Evolutionary conservation across 2,797 vertebrate species (phyloP).

Genomic region (Telmatherina bonti): DNA sequence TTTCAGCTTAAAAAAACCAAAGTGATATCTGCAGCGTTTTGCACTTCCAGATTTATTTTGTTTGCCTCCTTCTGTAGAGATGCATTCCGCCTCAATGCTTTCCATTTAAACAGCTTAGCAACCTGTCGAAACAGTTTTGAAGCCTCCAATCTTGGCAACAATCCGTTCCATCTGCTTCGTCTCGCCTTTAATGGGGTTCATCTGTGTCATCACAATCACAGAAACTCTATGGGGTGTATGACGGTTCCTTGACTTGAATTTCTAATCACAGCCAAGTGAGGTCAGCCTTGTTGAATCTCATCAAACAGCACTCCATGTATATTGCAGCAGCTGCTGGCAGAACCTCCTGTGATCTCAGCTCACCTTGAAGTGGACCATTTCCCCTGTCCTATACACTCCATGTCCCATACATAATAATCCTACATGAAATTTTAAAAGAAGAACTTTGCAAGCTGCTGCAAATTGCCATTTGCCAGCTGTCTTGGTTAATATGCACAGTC

Average conservation of each 20-base stretch:
- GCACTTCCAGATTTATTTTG: slow-evolving; percentile 33
- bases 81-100: slow-evolving; percentile 33
- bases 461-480: slow-evolving; percentile 72
- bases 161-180: slow-evolving; percentile 53
- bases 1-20: slow-evolving; percentile 17
- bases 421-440: slow-evolving; percentile 64
- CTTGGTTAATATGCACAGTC: slow-evolving; percentile 63
- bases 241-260: slow-evolving; percentile 46
- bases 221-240: slow-evolving; percentile 48
- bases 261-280: slow-evolving; percentile 46
- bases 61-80: slow-evolving; percentile 34
- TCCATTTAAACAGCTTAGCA: slow-evolving; percentile 60
- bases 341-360: slow-evolving; percentile 60
- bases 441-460: slow-evolving; percentile 44
- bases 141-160: slow-evolving; percentile 53
- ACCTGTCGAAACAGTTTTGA: slow-evolving; percentile 53
- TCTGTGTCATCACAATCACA: slow-evolving; percentile 56
- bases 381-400: slow-evolving; percentile 33
- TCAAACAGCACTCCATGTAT: slow-evolving; percentile 57
- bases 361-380: slow-evolving; percentile 69
- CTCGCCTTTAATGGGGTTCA: slow-evolving; percentile 60
- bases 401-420: slow-evolving; percentile 66
- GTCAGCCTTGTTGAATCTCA: slow-evolving; percentile 55
- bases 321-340: slow-evolving; percentile 57
- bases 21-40: slow-evolving; percentile 26